phyloP scores from a whole-genome alignment of 2,888 invertebrate species.

The Sinelater perroti region DNA sequence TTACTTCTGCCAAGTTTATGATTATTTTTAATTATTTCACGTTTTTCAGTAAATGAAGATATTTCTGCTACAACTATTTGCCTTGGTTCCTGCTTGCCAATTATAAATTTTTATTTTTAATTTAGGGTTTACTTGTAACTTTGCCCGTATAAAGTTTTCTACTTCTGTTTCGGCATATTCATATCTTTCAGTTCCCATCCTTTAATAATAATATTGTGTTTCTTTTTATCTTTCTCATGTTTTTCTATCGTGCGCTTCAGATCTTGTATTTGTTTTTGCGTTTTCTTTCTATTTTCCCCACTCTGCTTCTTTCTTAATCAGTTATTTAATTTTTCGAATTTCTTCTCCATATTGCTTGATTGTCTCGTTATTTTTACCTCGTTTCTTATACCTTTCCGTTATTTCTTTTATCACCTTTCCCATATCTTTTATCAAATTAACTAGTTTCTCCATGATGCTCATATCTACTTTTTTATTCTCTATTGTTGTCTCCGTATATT shows the following conservation, averaged over 20 bases:
- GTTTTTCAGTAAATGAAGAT: background rate
- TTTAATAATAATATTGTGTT: background rate
- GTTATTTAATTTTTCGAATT: background rate
- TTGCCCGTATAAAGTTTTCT: too few species aligned
- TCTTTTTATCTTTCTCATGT: slow-evolving; percentile 1
- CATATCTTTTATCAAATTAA: background rate
- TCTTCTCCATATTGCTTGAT: background rate
- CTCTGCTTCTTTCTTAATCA: background rate
- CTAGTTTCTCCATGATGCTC: too few species aligned
- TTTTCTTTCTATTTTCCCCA: background rate
- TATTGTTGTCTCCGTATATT: too few species aligned
- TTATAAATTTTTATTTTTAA: too few species aligned
- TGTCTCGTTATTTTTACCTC: background rate
- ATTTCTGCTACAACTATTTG: background rate
- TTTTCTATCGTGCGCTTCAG: slow-evolving; percentile 1
- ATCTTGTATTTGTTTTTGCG: background rate
- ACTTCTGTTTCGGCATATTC: background rate
- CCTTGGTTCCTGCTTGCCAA: too few species aligned
- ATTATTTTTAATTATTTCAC: background rate
- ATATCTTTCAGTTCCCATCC: background rate
- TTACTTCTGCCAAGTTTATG: background rate
- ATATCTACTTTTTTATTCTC: too few species aligned
- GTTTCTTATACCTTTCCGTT: too few species aligned
- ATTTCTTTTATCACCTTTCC: background rate
- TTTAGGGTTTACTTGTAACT: too few species aligned